phyloP scores from a whole-genome alignment of 2,797 vertebrate species.

The Streptopelia turtur region DNA sequence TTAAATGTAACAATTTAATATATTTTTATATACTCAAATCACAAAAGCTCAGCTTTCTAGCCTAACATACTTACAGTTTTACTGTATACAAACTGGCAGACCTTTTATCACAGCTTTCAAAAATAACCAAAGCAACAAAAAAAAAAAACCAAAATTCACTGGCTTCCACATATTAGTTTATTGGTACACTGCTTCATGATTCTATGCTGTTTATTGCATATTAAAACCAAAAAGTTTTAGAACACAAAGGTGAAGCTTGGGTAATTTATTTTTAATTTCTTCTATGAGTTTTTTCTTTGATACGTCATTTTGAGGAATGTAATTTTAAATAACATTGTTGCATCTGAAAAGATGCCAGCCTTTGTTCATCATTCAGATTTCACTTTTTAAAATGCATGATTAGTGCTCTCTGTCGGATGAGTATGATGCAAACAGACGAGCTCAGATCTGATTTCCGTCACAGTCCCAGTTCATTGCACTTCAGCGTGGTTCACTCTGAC shows the following conservation, averaged over 20 bases:
- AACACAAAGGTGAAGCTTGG: neutral
- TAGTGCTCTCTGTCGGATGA: neutral
- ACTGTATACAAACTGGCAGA: neutral
- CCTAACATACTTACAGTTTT: neutral
- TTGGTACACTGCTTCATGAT: neutral
- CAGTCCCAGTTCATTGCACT: fast-evolving
- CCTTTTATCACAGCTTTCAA: neutral
- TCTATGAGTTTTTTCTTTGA: neutral
- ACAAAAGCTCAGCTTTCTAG: neutral
- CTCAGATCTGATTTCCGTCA: fast-evolving
- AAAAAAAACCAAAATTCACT: neutral
- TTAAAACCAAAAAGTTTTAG: neutral
- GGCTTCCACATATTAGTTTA: neutral
- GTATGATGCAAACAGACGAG: neutral
- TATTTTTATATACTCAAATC: neutral
- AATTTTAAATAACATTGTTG: neutral
- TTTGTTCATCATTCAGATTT: neutral
- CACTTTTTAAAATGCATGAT: neutral
- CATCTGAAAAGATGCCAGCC: neutral
- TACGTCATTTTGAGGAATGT: neutral
- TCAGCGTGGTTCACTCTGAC: neutral
- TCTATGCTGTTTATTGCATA: neutral
- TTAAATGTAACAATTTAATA: neutral
- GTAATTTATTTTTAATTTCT: neutral
- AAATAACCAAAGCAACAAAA: neutral